A percentile compares a stretch with the other conserved stretches of the same genome.
Evolutionary conservation across 2,888 invertebrate genomes (phyloP).

Genomic region (Lissocephala sabroskyi): DNA sequence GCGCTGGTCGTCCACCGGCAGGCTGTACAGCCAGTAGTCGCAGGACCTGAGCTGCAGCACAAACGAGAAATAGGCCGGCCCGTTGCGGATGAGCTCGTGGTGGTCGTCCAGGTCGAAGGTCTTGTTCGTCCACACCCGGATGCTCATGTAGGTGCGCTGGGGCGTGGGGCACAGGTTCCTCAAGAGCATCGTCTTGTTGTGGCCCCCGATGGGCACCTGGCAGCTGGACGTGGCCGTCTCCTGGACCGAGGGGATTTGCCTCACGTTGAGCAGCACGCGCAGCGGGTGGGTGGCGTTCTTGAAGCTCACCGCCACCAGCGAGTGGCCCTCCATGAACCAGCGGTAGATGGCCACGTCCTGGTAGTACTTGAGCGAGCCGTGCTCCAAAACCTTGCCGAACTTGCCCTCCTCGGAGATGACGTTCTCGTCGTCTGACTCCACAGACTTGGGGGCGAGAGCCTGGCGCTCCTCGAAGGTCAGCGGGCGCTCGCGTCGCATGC

Average conservation of each 20-base stretch:
- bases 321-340: slow-evolving; percentile 12
- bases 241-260: not conserved
- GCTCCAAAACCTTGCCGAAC: slow-evolving; percentile 5
- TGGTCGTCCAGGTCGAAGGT: not conserved
- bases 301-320: slow-evolving; percentile 34
- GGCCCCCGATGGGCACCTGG: slow-evolving; percentile 9
- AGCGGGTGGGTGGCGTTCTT: slow-evolving; percentile 19
- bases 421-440: not conserved
- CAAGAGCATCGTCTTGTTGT: slow-evolving; percentile 16
- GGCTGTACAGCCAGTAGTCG: slow-evolving; percentile 29
- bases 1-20: not conserved
- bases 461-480: no score
- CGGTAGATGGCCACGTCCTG: slow-evolving; percentile 26
- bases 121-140: slow-evolving; percentile 9
- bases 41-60: slow-evolving; percentile 39
- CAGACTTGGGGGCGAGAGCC: no score
- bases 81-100: slow-evolving; percentile 4
- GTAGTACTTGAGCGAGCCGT: not conserved
- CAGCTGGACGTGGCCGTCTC: slow-evolving; percentile 9
- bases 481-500: no score
- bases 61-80: slow-evolving; percentile 31
- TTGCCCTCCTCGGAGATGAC: slow-evolving; percentile 7
- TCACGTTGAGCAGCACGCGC: slow-evolving; percentile 13
- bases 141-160: slow-evolving; percentile 25
- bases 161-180: slow-evolving; percentile 26